Base-by-base conservation (phyloP, 2,113 vertebrate genomes). In the Girardinichthys multiradiatus region DNA sequence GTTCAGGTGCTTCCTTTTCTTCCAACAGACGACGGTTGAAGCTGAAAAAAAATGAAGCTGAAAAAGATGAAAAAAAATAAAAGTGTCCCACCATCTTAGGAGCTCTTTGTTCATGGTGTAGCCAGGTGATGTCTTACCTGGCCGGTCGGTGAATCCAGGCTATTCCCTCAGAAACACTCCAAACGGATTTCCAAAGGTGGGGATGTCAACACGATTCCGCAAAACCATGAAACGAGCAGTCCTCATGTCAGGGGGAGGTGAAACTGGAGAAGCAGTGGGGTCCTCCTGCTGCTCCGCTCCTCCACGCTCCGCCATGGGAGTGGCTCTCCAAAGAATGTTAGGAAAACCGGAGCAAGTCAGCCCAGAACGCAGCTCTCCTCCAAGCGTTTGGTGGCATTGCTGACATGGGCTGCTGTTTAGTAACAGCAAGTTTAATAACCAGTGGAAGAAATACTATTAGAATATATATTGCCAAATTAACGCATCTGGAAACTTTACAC, bases 61-160 rank as follows among this genome's bases (percentile, higher is more conserved):
- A n/a, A 54, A 54, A 54, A 54, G n/a, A n/a, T 17, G 17, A 17
- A 0, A 45, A 45, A 54, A 54, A 24, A n/a, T 54, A 54, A n/a
- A 54, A 21, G 21, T n/a, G 48, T 54, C 24, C 48, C 48, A 54
- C 48, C 48, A 54, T 54, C 48, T 54, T n/a, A 54, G 48, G 9
- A n/a, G 48, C 24, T 54, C 21, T 54, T 24, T 10, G 14, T 30
- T 51, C 57, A 12, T 11, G 6, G 1, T 0, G 42, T 33, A 37
- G 61, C 24, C 86, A 87, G 89, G 75, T 89, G 82, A 81, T 51
- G 1, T 75, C 83, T 78, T 92, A 93, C 92, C 91, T 92, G 90
- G 74, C 64, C 12, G 71, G 45, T 63, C 4, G 67, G 33, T 60
- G 72, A 31, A 73, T 83, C 67, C 83, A 57, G 63, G 48, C 73